Conservation (phyloP, 2,113 vertebrate genomes). For the Gymnogyps californianus region DNA sequence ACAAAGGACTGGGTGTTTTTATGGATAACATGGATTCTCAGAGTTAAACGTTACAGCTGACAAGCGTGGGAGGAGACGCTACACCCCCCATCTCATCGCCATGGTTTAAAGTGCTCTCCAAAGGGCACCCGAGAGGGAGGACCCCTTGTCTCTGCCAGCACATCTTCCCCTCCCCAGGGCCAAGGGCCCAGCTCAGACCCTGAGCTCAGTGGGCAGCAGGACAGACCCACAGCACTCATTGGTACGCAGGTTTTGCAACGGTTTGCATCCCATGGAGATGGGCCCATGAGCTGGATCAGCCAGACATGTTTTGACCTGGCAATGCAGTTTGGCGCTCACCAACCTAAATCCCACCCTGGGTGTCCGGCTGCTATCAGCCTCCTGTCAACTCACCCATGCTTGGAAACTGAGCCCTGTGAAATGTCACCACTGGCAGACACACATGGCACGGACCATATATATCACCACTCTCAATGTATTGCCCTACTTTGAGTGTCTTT, state of each 20-base stretch:
- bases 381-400: background rate
- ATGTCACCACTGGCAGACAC: background rate
- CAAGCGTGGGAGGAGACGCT: background rate
- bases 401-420: background rate
- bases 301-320: background rate
- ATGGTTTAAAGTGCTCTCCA: background rate
- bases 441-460: fast-evolving
- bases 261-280: fast-evolving
- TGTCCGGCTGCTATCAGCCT: background rate
- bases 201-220: fast-evolving
- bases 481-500: background rate
- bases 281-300: background rate
- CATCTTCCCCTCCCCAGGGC: background rate
- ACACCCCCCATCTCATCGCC: background rate
- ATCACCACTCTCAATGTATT: background rate
- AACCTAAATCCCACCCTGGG: background rate
- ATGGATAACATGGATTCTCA: fast-evolving
- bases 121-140: background rate
- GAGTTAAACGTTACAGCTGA: background rate
- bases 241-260: background rate
- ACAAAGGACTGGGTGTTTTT: background rate
- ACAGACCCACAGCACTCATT: background rate
- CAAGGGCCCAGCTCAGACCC: background rate
- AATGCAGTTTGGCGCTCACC: fast-evolving
- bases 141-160: background rate